Evolutionary conservation across 2,797 vertebrate species (phyloP), one percentile per base, ranked within the genome.

Genomic region (Brachymystax lenok): DNA sequence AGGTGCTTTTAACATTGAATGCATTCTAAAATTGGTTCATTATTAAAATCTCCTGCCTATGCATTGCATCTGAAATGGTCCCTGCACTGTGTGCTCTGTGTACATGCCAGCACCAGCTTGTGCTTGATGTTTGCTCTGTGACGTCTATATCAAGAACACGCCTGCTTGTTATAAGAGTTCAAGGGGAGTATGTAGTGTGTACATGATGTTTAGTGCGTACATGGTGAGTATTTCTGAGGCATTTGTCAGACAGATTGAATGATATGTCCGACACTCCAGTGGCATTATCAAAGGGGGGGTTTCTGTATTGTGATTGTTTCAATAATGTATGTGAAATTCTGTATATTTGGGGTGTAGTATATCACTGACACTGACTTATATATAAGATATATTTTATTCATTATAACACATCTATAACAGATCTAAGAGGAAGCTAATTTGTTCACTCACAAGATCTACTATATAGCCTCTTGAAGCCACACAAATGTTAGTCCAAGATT

Each of bases 331-430:
- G 4, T 56, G 52, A 56, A 61, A 61, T 21, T n/a, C n/a, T 19
- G 56, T n/a, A n/a, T 61, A 10, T 61, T 10, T 61, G n/a, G 56
- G n/a, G n/a, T 61, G 56, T 21, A 61, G 7, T 61, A 61, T 21
- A 12, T 61, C n/a, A n/a, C 10, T 46, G 40, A 46, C 40, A 46
- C 40, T 46, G 3, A 46, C 56, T 6, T n/a, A n/a, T n/a, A n/a
- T n/a, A n/a, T n/a, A n/a, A n/a, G n/a, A n/a, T n/a, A n/a, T n/a
- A 46, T 46, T 46, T 3, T 13, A 46, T 46, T 46, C 10, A 46
- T 46, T 46, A 46, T 46, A 46, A 46, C 40, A 46, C 2, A 12
- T 8, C 28, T 35, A 54, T 28, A 91, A 82, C 19, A 61, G 10
- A 61, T 61, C 56, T 19, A 19, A 59, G 19, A 59, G 54, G 54